A percentile compares a stretch with the other conserved stretches of the same genome.
Conservation (phyloP, 2,797 vertebrate genomes). For the Lophius americanus region DNA sequence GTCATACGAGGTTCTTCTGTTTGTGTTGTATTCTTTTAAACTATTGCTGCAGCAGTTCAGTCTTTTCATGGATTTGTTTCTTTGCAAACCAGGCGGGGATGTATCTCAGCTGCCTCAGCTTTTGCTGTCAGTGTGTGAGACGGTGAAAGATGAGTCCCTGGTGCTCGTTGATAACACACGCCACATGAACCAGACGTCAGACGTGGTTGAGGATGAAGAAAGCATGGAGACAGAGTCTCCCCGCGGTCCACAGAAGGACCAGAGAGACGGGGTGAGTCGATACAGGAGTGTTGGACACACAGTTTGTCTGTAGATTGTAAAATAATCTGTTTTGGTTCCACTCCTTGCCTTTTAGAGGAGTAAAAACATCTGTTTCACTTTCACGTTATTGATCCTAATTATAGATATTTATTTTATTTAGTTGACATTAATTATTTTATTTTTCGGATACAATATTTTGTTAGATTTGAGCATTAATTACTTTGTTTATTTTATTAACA, state of each 20-base stretch:
- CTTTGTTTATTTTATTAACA: not conserved
- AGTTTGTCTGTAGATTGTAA: not conserved
- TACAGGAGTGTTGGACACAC: not conserved
- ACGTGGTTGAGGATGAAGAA: constrained; percentile 88
- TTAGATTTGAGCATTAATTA: too few species aligned
- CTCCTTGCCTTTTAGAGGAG: not conserved
- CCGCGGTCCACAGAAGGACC: constrained; percentile 88
- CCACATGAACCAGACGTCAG: constrained; percentile 78
- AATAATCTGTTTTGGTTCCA: not conserved
- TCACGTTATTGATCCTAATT: too few species aligned
- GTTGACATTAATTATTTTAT: not conserved
- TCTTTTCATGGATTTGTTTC: not conserved
- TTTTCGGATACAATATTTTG: too few species aligned
- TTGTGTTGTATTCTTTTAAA: not conserved
- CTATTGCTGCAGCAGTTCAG: not conserved
- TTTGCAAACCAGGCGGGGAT: constrained; percentile 76
- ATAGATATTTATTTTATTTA: not conserved
- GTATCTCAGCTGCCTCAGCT: constrained; percentile 94
- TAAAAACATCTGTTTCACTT: not conserved
- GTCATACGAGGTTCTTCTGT: not conserved
- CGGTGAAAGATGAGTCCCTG: constrained; percentile 92
- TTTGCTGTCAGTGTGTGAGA: constrained; percentile 91
- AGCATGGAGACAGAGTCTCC: constrained; percentile 96
- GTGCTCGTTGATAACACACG: constrained; percentile 89
- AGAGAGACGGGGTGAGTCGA: constrained; percentile 90